A percentile compares a stretch with the other conserved stretches of the same genome.
Conservation (phyloP, 2,797 vertebrate species). For the Cirrhinus mrigala region DNA sequence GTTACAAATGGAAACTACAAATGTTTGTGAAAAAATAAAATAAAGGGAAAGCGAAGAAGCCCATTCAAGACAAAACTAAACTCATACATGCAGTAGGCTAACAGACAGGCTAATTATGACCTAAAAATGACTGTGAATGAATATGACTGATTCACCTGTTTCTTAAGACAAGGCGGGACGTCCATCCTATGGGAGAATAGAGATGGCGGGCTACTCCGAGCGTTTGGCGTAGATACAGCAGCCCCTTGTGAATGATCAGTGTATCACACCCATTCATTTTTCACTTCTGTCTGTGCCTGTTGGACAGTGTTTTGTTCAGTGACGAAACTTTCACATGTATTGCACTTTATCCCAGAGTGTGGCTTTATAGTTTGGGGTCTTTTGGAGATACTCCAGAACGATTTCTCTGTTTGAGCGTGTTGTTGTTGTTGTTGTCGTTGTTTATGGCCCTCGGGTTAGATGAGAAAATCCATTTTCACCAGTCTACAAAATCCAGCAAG, state of each 20-base stretch:
- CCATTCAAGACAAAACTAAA: not conserved
- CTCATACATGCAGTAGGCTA: not conserved
- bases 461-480: slow-evolving; percentile 14
- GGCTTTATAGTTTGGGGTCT: not conserved
- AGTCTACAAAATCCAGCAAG: not conserved
- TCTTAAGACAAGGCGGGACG: not conserved
- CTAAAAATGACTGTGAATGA: not conserved
- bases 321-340: slow-evolving; percentile 23
- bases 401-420: not conserved
- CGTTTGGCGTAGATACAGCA: slow-evolving; percentile 45
- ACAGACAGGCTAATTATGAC: not conserved
- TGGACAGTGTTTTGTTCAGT: slow-evolving; percentile 29
- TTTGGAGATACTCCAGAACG: slow-evolving; percentile 4
- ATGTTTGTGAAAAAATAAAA: not conserved
- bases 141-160: slow-evolving; percentile 23
- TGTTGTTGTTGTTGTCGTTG: not conserved
- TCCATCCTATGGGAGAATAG: slow-evolving; percentile 13
- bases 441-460: not conserved
- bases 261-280: slow-evolving; percentile 43
- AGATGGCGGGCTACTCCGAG: slow-evolving; percentile 45
- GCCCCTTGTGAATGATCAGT: slow-evolving; percentile 42
- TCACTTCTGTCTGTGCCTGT: slow-evolving; percentile 12
- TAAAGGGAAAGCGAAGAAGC: not conserved
- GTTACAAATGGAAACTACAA: not conserved
- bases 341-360: slow-evolving; percentile 46